Base-by-base conservation (phyloP, 1,140 invertebrate genomes). In the Gryon sp. region DNA sequence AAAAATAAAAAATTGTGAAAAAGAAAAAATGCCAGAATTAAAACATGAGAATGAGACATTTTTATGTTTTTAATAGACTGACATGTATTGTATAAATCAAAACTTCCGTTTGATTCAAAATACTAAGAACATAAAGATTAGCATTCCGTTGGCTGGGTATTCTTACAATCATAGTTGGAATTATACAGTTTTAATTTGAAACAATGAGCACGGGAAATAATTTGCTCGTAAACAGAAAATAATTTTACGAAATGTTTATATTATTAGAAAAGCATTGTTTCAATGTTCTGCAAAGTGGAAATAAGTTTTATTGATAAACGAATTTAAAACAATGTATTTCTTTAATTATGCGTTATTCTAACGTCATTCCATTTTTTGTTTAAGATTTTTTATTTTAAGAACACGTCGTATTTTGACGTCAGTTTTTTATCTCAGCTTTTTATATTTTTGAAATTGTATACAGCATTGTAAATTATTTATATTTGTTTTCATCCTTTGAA, bases 261-360 rank as follows among this genome's bases (percentile, higher is more conserved):
- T 50, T 50, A 50, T 50, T 30, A 34, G n/a, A n/a, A 34, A 19
- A 12, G 15, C 7, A 32, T 32, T 19, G 28, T 32, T 19, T 5
- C 32, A 32, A 11, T 34, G 22, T 34, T 26, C 46, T 18, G n/a
- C 14, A 3, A 14, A 4, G 24, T 9, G 43, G 28, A 14, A 8
- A 16, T 15, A 46, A 6, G 28, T 50, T 32, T 50, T 32, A 50
- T 50, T 50, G 28, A 11, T 46, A 50, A 50, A 50, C 11, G 46
- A 50, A 50, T 8, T 5, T n/a, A 11, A 30, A 48, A 48, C 45
- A 48, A 28, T 45, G 3, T 3, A 45, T 8, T 22, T 24, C 41
- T 45, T 45, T 22, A 26, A 19, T 11, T 43, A 1, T 43, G 6
- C 7, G 4, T 45, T 30, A 5, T 12, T 28, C 43, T 28, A 46